A percentile compares a stretch with the other conserved stretches of the same genome.
Conservation (phyloP, 2,113 vertebrate species). For the Hippotragus niger region DNA sequence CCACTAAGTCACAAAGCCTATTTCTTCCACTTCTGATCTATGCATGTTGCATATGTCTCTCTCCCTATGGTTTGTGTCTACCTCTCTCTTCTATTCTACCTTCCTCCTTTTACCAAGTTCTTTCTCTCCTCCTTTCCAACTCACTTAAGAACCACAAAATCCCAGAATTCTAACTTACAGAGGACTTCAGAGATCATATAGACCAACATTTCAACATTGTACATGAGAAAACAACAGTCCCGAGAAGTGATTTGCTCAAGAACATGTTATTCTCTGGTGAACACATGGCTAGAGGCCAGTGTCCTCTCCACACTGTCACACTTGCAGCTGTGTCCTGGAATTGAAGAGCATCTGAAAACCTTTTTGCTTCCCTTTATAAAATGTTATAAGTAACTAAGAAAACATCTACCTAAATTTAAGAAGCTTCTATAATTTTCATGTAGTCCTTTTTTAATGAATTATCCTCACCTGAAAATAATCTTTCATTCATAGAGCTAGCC, state of each 20-base stretch:
- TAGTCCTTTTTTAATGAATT: not conserved
- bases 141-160: not conserved
- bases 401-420: not conserved
- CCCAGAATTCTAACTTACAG: not conserved
- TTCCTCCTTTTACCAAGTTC: not conserved
- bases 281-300: not conserved
- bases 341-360: not conserved
- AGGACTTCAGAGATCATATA: not conserved
- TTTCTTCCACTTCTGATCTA: not conserved
- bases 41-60: fast-evolving
- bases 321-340: not conserved
- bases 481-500: not conserved
- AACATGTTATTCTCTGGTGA: not conserved
- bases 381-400: not conserved
- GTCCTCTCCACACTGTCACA: not conserved
- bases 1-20: not conserved
- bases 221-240: not conserved
- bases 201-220: not conserved
- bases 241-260: not conserved
- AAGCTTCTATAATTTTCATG: not conserved
- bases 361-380: not conserved
- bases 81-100: not conserved
- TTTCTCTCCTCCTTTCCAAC: not conserved
- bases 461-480: not conserved
- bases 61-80: not conserved